These are phyloP conservation scores for Lamprotornis superbus DNA, from an alignment of 2,113 vertebrate species.

Conservation along the genomic window DNA sequence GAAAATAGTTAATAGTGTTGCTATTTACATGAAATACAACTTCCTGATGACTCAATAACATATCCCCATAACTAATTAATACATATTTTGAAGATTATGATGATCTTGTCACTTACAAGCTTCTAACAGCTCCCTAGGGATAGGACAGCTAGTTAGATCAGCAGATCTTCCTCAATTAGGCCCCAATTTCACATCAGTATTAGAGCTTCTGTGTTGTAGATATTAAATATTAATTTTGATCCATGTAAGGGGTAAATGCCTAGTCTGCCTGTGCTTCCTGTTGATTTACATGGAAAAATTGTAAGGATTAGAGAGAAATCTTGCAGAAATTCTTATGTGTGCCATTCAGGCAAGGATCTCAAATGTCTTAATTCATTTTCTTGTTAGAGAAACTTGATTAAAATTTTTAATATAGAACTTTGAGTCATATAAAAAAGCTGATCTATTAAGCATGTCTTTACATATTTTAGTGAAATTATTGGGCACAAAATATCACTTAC, in stretches of 20 bases:
- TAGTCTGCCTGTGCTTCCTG: not conserved
- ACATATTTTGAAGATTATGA: not conserved
- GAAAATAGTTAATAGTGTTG: not conserved
- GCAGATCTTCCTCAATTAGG: not conserved
- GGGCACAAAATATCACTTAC: not conserved
- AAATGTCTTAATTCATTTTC: not conserved
- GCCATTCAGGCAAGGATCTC: not conserved
- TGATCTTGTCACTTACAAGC: not conserved
- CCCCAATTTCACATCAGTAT: not conserved
- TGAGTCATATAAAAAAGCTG: not conserved
- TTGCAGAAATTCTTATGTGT: not conserved
- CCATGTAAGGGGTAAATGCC: not conserved
- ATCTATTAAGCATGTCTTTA: not conserved
- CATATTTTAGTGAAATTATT: not conserved
- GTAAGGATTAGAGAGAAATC: not conserved
- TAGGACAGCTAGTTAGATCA: constrained; percentile 6
- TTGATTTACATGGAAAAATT: not conserved
- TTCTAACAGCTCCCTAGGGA: constrained; percentile 5
- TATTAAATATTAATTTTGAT: not conserved
- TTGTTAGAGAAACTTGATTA: not conserved
- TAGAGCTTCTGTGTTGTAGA: not conserved
- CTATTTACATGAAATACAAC: not conserved
- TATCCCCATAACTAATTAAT: constrained; percentile 18
- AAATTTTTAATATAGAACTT: not conserved
- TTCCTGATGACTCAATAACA: not conserved